phyloP scores from a whole-genome alignment of 2,797 vertebrate genomes.

The Podargus strigoides region DNA sequence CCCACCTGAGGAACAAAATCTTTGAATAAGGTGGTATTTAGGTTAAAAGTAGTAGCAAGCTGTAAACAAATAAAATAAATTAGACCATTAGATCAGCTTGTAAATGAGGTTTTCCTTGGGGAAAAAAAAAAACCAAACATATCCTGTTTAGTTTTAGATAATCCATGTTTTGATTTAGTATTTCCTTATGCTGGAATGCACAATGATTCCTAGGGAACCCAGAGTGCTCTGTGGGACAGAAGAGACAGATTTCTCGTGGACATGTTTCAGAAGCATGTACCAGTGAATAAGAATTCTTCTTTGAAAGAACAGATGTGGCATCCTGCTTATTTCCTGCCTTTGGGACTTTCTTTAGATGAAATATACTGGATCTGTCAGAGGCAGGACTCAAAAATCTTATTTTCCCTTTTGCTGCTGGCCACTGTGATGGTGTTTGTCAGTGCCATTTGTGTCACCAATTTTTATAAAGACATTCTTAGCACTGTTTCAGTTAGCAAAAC shows the following conservation, averaged over 20 bases:
- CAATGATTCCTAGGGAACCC: background rate
- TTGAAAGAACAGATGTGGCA: background rate
- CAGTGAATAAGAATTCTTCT: background rate
- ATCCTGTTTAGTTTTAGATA: background rate
- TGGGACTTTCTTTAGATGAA: background rate
- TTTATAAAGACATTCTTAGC: background rate
- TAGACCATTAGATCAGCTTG: background rate
- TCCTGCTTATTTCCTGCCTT: background rate
- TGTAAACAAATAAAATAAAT: slow-evolving; percentile 46
- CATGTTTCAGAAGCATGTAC: background rate
- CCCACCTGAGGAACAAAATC: slow-evolving; percentile 54
- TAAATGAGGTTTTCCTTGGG: background rate
- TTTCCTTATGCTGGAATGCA: background rate
- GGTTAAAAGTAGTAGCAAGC: slow-evolving; percentile 46
- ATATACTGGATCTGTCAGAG: background rate
- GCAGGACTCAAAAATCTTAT: background rate
- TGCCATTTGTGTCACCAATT: background rate
- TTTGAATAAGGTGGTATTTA: slow-evolving; percentile 37
- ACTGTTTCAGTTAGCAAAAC: background rate
- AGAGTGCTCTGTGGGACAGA: background rate
- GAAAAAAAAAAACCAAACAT: background rate
- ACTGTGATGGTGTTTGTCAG: background rate
- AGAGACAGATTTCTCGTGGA: background rate
- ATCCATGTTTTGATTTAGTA: background rate
- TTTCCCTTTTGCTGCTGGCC: background rate